phyloP scores from a whole-genome alignment of 2,888 invertebrate species.

The Acanthococcus lagerstroemiae region DNA sequence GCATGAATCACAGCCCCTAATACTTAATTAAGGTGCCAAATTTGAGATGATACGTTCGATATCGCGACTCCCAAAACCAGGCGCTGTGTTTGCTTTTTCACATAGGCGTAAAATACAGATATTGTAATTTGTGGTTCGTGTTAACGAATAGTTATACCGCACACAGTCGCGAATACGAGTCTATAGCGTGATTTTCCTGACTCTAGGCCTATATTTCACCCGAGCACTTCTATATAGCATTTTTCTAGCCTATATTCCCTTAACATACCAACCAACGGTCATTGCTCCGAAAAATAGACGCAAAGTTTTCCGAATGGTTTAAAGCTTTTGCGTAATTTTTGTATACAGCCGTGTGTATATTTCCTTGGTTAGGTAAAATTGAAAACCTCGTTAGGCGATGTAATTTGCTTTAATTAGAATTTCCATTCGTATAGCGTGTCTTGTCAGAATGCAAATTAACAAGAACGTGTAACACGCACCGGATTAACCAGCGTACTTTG shows the following conservation, averaged over 20 bases:
- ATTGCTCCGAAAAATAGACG: constrained; percentile 9
- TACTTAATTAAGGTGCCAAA: too few species aligned
- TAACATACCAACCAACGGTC: constrained; percentile 6
- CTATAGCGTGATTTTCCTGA: constrained; percentile 7
- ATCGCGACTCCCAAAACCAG: too few species aligned
- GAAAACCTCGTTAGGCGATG: constrained; percentile 4
- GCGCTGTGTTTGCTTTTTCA: too few species aligned
- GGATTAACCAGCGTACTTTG: not conserved
- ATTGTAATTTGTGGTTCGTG: too few species aligned
- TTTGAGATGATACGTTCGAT: too few species aligned
- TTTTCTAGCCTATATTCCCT: not conserved
- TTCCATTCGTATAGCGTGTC: constrained; percentile 4
- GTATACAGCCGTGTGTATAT: too few species aligned
- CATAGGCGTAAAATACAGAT: too few species aligned
- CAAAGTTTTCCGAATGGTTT: too few species aligned
- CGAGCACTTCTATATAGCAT: too few species aligned
- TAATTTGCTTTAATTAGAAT: constrained; percentile 7
- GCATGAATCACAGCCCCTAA: too few species aligned
- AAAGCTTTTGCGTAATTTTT: too few species aligned
- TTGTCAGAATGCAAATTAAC: not conserved
- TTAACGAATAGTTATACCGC: constrained; percentile 2
- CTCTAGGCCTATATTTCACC: too few species aligned
- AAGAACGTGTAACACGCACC: not conserved
- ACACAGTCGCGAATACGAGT: not conserved
- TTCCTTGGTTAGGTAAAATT: not conserved